Evolutionary conservation across 2,113 vertebrate species (phyloP), one percentile per base, ranked within the genome.

Genomic region (Aegypius monachus): DNA sequence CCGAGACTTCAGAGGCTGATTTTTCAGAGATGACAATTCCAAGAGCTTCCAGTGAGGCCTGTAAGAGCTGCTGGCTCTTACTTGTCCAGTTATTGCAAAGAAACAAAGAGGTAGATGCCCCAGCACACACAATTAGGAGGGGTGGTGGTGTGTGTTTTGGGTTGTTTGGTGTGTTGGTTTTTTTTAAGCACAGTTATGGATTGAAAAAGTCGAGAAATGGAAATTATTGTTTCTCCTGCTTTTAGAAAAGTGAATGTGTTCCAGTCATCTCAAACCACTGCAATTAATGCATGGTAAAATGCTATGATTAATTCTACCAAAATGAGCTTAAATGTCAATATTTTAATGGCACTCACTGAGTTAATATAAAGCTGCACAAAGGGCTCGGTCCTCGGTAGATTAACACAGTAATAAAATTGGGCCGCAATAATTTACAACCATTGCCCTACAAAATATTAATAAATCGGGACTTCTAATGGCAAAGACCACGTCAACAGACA

Each of bases 351-450:
- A 8, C 55, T 94, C 9, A 5, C 71, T 50, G 43, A 87, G 79
- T 89, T 95, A 77, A 90, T 88, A 90, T 16, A 85, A 85, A 92
- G 58, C 74, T 70, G 47, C 79, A 93, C 29, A 90, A 53, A 58
- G 91, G 45, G 59, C 58, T 91, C 45, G 42, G 82, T 81, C 67
- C 55, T 83, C 0, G 0, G 45, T 66, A 91, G 58, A 94, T 23
- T 85, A 88, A 82, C 93, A 77, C 66, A 88, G 66, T 80, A 95
- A 93, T 90, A 92, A 96, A 82, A 93, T 31, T n/a, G 32, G 79
- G 53, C 59, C 55, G 59, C 58, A 77, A 27, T 85, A 94, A 96
- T 96, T 97, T 93, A 85, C 65, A 66, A 43, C 85, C 81, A 95
- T 38, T 88, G 75, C 42, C 86, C 55, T 88, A 73, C 59, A 94